These are phyloP conservation scores for Ctenosaura bakeri DNA, from an alignment of 2,797 vertebrate genomes.

Conservation along the genomic window DNA sequence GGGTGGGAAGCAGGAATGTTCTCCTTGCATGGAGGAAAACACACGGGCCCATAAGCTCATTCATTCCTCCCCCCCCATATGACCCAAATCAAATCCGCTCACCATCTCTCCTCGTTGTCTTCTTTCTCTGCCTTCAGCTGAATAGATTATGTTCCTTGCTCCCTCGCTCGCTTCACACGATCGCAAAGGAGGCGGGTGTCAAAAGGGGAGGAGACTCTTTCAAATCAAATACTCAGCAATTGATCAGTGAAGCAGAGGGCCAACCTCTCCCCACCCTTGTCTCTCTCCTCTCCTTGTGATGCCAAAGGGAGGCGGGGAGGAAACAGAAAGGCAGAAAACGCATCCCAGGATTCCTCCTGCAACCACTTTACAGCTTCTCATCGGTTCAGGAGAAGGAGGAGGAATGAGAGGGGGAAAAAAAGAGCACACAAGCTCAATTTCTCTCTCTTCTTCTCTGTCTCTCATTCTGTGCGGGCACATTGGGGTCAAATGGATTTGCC, in stretches of 20 bases:
- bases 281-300: not conserved
- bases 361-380: not conserved
- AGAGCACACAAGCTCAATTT: not conserved
- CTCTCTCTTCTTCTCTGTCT: not conserved
- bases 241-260: not conserved
- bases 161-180: slow-evolving; percentile 31
- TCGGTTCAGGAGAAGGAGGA: not conserved
- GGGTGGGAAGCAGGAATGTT: not conserved
- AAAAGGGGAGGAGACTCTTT: not conserved
- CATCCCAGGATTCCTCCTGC: not conserved
- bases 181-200: slow-evolving; percentile 16
- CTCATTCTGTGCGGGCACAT: not conserved
- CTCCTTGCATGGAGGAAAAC: not conserved
- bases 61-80: not conserved
- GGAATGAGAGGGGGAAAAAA: too few species aligned
- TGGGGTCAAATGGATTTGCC: not conserved
- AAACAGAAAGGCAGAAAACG: not conserved
- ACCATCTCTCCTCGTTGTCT: slow-evolving; percentile 61
- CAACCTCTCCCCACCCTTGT: not conserved
- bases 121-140: slow-evolving; percentile 38
- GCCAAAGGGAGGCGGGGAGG: not conserved
- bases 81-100: slow-evolving; percentile 37
- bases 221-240: not conserved
- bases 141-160: not conserved
- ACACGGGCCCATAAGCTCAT: not conserved